Evolutionary conservation across 2,888 invertebrate species (phyloP), one percentile per base, ranked within the genome.

Genomic region (Eupithecia vulgata): DNA sequence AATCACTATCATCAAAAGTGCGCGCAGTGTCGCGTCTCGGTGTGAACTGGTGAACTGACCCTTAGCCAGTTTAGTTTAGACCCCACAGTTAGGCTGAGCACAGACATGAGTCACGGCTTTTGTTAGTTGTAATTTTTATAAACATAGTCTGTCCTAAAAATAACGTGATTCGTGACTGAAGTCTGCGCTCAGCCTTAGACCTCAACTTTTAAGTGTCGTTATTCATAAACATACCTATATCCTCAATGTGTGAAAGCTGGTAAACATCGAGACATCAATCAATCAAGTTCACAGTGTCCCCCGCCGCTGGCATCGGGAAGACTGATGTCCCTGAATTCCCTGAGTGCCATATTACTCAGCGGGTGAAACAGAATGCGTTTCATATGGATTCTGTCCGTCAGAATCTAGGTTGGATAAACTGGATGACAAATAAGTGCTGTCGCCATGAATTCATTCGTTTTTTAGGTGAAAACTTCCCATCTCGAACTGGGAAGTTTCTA

Each of bases 201-300:
- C n/a, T n/a, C n/a, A 48, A 48, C 48, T 48, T n/a, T 17, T 17
- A 37, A 45, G 48, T n/a, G n/a, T 48, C 8, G 7, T n/a, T 48
- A n/a, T 48, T 48, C 48, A 48, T 48, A 48, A 3, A 17, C n/a
- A 3, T n/a, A 45, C 8, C 1, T n/a, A 3, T 45, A 17, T 45
- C 5, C 1, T 5, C 17, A 45, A 0, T 17, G 57, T 25, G 13
- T 57, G 57, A 69, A 61, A 70, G 59, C 48, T 52, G 42, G 62
- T 66, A 72, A 69, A 76, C 73, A 80, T 78, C 72, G 74, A 70
- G 73, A 76, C 70, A 76, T 75, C 78, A 79, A 79, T 81, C 80
- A 81, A 80, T 81, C 80, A 80, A 75, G 75, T 76, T 76, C 76
- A 57, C 67, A 67, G 66, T 67, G 68, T 74, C 69, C 76, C 76